A percentile compares a stretch with the other conserved stretches of the same genome.
Conservation (phyloP, 2,888 invertebrate species). For the Lordiphosa fenestrarum region DNA sequence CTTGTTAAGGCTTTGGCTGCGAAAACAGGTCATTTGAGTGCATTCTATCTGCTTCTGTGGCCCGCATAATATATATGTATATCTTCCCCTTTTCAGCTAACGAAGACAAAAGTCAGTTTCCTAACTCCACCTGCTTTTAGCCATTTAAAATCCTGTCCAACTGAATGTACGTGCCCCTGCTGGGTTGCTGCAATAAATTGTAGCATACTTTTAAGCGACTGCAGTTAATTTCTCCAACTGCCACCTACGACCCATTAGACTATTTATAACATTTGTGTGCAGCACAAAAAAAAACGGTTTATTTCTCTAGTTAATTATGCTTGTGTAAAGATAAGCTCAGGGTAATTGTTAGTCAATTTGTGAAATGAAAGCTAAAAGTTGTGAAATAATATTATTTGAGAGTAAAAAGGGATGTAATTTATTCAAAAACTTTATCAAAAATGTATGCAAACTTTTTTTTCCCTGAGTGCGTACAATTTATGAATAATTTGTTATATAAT, state of each 20-base stretch:
- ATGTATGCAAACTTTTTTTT: too few relatives aligned
- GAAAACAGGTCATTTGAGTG: too few relatives aligned
- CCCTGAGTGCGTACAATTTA: too few relatives aligned
- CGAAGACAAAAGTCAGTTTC: too few relatives aligned
- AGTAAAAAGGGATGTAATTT: too few relatives aligned
- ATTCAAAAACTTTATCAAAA: too few relatives aligned
- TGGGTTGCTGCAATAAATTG: conserved; percentile 43
- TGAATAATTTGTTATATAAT: too few relatives aligned
- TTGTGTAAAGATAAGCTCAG: background rate
- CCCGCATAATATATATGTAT: too few relatives aligned
- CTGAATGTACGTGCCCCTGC: conserved; percentile 40
- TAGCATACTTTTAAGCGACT: conserved; percentile 35
- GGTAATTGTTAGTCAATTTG: too few relatives aligned
- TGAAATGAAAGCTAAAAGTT: too few relatives aligned
- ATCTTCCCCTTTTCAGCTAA: background rate
- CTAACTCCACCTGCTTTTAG: background rate
- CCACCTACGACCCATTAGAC: conserved; percentile 34
- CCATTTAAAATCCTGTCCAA: conserved; percentile 1
- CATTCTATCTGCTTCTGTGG: conserved; percentile 4
- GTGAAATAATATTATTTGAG: too few relatives aligned
- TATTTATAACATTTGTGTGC: conserved; percentile 26
- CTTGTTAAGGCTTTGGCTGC: too few relatives aligned
- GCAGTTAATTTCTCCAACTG: conserved; percentile 42
- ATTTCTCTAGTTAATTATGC: conserved; percentile 6
- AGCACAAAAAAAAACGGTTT: background rate